Conservation (phyloP, 2,797 vertebrate genomes). For the Hylomyscus alleni region DNA sequence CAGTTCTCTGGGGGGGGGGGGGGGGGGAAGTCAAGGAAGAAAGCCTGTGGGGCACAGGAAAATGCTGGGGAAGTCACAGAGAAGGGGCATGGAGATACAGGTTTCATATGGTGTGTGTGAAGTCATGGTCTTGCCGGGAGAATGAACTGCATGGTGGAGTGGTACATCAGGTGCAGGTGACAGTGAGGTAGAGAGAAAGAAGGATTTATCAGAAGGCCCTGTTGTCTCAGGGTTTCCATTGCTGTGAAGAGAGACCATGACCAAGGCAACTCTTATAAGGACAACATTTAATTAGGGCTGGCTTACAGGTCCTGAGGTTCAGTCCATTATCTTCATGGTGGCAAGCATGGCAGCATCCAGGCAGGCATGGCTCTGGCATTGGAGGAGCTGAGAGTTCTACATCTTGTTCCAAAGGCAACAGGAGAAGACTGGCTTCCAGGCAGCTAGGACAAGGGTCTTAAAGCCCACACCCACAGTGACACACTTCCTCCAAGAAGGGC, state of each 20-base stretch:
- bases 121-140: neutral
- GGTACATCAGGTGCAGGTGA: neutral
- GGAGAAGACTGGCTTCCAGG: neutral
- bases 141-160: fast-evolving
- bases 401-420: neutral
- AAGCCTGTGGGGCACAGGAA: neutral
- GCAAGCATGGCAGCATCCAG: neutral
- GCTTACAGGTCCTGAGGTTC: neutral
- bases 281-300: neutral
- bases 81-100: neutral
- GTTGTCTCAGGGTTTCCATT: neutral
- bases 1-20: neutral
- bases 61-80: neutral
- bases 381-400: neutral
- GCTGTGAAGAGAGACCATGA: neutral
- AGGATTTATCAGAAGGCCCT: neutral
- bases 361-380: no score
- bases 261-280: neutral
- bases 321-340: neutral
- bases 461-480: neutral
- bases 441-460: neutral
- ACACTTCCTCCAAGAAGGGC: no score
- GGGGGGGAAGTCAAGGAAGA: neutral
- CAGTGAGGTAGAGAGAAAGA: no score
- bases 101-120: no score